Evolutionary conservation across 2,888 invertebrate genomes (phyloP), one percentile per base, ranked within the genome.

Genomic region (Emesis russula): DNA sequence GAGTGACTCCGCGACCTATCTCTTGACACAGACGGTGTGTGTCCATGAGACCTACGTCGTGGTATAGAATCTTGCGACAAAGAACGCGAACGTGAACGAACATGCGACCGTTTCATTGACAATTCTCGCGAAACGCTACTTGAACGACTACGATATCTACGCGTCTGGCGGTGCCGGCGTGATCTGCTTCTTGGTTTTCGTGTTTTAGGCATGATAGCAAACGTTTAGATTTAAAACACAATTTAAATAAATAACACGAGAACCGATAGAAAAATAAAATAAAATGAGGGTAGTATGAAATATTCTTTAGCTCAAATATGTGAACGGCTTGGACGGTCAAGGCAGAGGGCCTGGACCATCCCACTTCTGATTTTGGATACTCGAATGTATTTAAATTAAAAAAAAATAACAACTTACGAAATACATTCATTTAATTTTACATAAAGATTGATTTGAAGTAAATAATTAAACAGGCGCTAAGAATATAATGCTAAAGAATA

Each of bases 351-450:
- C 2, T 11, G 25, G 18, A 11, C 63, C 25, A 66, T 66, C 63
- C 63, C 63, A 66, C 63, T 7, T 11, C 63, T 31, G 63, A 66
- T 66, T 66, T 66, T 66, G 11, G 63, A 31, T n/a, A n/a, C n/a
- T 53, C 48, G 15, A 53, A 53, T 53, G 4, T n/a, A n/a, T 53
- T n/a, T 13, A 2, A 5, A 53, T 53, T 53, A 4, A 15, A 15
- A 48, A 25, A 25, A 25, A 25, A 25, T 25, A 25, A 25, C 25
- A 25, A 25, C 25, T 25, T 25, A 25, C 25, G 25, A 25, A 25
- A 25, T 25, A 25, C 25, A 25, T 25, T 25, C 25, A 25, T 25
- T 25, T 25, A 25, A 25, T 25, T 25, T 25, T 25, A 25, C 25
- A 25, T 25, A 25, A 25, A 25, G 0, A 25, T 25, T 25, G 0